These are phyloP conservation scores for Scaptomyza caliginosa DNA, from an alignment of 2,888 invertebrate genomes.

Conservation along the genomic window DNA sequence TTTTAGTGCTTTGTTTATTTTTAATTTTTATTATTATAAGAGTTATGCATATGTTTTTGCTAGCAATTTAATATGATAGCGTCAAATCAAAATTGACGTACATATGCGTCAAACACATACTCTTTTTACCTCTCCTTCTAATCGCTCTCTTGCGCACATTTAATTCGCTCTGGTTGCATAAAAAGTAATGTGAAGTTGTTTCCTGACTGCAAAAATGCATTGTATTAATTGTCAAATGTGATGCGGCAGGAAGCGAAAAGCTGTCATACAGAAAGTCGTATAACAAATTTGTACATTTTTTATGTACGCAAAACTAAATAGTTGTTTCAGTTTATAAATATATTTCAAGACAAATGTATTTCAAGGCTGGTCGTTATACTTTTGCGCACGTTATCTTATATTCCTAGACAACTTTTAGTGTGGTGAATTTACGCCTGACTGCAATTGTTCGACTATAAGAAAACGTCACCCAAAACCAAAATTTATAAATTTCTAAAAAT, in stretches of 20 bases:
- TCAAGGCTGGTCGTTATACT: slow-evolving; percentile 61
- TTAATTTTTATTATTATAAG: slow-evolving; percentile 38
- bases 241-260: slow-evolving; percentile 65
- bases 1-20: slow-evolving; percentile 10
- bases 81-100: slow-evolving; percentile 57
- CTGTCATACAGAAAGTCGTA: slow-evolving; percentile 17
- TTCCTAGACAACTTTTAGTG: slow-evolving; percentile 42
- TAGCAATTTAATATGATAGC: slow-evolving; percentile 68
- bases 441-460: slow-evolving; percentile 56
- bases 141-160: slow-evolving; percentile 2
- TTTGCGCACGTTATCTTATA: slow-evolving; percentile 12
- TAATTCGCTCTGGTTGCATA: slow-evolving; percentile 63
- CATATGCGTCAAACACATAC: slow-evolving; percentile 34
- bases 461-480: slow-evolving; percentile 31
- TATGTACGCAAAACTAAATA: slow-evolving; percentile 13
- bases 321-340: slow-evolving; percentile 12
- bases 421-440: slow-evolving; percentile 45
- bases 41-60: slow-evolving; percentile 49
- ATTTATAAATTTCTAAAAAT: slow-evolving; percentile 42
- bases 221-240: slow-evolving; percentile 73
- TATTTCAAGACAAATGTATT: slow-evolving; percentile 44
- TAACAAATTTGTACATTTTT: slow-evolving; percentile 12
- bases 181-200: slow-evolving; percentile 73
- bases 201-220: slow-evolving; percentile 55
- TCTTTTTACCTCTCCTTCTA: not conserved